Evolutionary conservation across 2,113 vertebrate genomes (phyloP), one percentile per base, ranked within the genome.

Genomic region (Clarias macrocephalus): DNA sequence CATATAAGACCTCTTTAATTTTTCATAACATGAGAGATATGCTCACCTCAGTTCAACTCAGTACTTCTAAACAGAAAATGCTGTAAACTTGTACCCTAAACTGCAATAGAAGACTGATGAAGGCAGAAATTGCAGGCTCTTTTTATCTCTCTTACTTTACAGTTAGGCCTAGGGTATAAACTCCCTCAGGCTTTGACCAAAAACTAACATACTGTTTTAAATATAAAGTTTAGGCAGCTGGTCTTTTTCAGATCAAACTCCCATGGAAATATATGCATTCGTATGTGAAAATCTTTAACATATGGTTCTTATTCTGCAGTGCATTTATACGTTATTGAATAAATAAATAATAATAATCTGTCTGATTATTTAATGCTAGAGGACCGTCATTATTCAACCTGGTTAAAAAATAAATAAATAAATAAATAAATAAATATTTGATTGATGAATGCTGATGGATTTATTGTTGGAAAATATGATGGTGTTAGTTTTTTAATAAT

Each of bases 391-490:
- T 42, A 59, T 30, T 85, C 28, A 85, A 66, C 3, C 66, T 48
- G n/a, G 9, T 48, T 62, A 13, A 42, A 59, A 23, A 2, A 30
- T 37, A 6, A 6, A 42, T 42, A 42, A 6, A 42, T 42, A 42
- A 6, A 42, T 42, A 42, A 5, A 65, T 68, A 83, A 52, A 80
- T 72, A 75, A 60, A 21, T 57, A 42, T 82, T 76, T 52, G 37
- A 72, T 89, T 66, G 83, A 87, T 90, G 72, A 91, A 86, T 66
- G 42, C 82, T 87, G 57, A 88, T 72, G 81, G 76, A 82, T 85
- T 91, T 82, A 88, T 89, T 89, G 68, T 90, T 85, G 83, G 8
- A 77, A 89, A 89, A 88, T 33, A 92, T 66, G 23, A 15, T 57
- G 52, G 48, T 33, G 52, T 62, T 62, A 70, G 65, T 86, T 89